Evolutionary conservation across 2,797 vertebrate genomes (phyloP).

Genomic region (Ctenochaetus hawaiiensis): DNA sequence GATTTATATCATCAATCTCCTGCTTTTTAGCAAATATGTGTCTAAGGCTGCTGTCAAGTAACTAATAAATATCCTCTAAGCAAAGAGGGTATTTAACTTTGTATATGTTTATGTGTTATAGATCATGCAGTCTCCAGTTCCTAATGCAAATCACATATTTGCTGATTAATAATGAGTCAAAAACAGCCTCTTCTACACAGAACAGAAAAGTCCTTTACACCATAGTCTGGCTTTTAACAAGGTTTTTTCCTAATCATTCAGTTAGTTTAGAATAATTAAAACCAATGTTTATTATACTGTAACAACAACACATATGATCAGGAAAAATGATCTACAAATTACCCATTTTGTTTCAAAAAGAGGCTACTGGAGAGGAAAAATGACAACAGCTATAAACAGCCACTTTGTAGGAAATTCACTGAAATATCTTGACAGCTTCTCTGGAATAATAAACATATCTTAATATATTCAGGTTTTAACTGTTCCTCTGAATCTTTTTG

Average conservation of each 20-base stretch:
- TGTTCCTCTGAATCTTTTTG: constrained; percentile 50
- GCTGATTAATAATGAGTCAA: background rate
- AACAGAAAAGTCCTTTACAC: constrained; percentile 4
- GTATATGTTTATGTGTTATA: background rate
- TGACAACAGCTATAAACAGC: constrained; percentile 33
- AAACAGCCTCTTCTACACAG: background rate
- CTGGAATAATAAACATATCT: constrained; percentile 66
- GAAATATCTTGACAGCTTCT: constrained; percentile 53
- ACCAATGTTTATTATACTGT: constrained; percentile 8
- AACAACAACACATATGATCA: constrained; percentile 7
- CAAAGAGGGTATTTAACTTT: too few relatives aligned
- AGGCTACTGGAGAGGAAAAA: background rate
- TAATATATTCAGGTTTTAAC: constrained; percentile 56
- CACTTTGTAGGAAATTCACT: constrained; percentile 44
- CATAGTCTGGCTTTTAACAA: background rate
- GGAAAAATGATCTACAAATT: background rate
- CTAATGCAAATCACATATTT: constrained; percentile 10
- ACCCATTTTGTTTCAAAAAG: background rate
- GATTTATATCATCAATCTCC: background rate
- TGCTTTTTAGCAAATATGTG: background rate
- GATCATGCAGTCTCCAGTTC: background rate
- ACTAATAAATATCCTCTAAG: too few relatives aligned
- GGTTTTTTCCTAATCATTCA: background rate
- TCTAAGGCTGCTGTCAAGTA: too few relatives aligned
- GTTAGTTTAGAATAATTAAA: constrained; percentile 18